Base-by-base conservation (phyloP, 2,113 vertebrate genomes). In the Paramisgurnus dabryanus region DNA sequence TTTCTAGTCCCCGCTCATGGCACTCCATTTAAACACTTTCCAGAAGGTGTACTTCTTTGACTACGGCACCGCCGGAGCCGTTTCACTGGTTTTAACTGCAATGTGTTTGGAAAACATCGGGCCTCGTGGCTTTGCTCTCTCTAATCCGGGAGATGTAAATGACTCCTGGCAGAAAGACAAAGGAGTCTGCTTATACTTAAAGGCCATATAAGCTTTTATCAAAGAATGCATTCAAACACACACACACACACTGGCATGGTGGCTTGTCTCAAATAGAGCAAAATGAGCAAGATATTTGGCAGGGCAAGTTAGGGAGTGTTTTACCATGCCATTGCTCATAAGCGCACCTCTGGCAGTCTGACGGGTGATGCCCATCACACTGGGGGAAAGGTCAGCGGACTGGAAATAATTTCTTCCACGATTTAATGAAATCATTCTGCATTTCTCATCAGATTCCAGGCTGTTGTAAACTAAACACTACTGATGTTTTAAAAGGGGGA, bases 361-460 rank as follows among this genome's bases (percentile, higher is more conserved):
- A 72, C 5, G 13, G 66, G 34, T 55, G 15, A 66, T 64, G 55
- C 43, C 53, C 6, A 5, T 50, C 43, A 55, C 58, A 47, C 68
- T 71, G 15, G 17, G 67, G 22, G 60, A 41, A 60, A 67, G 45
- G 79, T 73, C 80, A 66, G 63, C 67, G 85, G 75, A 74, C 86
- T 86, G 88, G 88, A 90, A 88, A 90, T 87, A 78, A 90, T 85
- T 86, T 88, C 27, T 34, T 34, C 27, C 2, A 2, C 27, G 27
- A 34, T 34, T 34, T 34, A 2, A 34, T 27, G 27, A 27, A 27
- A 27, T 27, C 27, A 27, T 27, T 27, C 27, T 27, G 27, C 27
- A 27, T 27, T 27, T 27, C 27, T 27, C 27, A n/a, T 22, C 22
- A 22, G 22, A 34, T 34, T 34, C 3, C 27, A 34, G 27, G 27